Percentiles rank a stretch among this genome's conserved stretches.
Conservation (phyloP, 2,113 vertebrate genomes). For the Gallinago paraguaiae region DNA sequence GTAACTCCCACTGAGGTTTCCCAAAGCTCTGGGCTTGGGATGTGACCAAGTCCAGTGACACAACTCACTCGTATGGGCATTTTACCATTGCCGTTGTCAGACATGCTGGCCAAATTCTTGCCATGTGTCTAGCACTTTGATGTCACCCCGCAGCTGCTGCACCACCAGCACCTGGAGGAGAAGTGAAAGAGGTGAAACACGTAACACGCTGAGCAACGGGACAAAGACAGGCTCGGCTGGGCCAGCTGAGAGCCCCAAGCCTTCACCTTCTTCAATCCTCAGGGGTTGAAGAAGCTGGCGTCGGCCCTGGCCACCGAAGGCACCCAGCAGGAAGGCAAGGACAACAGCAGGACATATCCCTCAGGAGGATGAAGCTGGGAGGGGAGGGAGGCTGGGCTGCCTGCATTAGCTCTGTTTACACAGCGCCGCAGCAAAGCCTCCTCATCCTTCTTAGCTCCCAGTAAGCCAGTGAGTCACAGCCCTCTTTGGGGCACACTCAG, state of each 20-base stretch:
- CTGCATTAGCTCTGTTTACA: not conserved
- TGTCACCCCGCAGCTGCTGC: slow-evolving; percentile 76
- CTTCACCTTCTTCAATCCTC: not conserved
- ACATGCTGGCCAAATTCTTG: slow-evolving; percentile 78
- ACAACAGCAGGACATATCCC: not conserved
- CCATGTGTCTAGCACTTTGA: slow-evolving; percentile 69
- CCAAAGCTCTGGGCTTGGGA: not conserved
- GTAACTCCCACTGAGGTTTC: not conserved
- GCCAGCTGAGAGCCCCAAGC: not conserved
- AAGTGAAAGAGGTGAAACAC: not conserved
- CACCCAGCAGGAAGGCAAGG: not conserved
- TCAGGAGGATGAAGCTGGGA: not conserved
- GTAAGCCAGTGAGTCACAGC: not conserved
- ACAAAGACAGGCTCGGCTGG: not conserved
- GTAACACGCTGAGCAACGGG: accelerated
- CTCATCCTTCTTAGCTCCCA: not conserved
- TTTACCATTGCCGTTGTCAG: slow-evolving; percentile 81
- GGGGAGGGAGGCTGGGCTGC: not conserved
- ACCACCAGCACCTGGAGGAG: slow-evolving; percentile 73
- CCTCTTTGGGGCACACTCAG: not conserved
- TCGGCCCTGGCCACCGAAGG: not conserved
- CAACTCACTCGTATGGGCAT: slow-evolving; percentile 72
- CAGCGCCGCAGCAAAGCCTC: not conserved
- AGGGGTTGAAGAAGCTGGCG: too few species aligned
- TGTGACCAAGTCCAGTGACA: not conserved